Percentiles rank a stretch among this genome's conserved stretches.
phyloP scores from a whole-genome alignment of 2,888 invertebrate genomes.

The Ophioninae sp. region DNA sequence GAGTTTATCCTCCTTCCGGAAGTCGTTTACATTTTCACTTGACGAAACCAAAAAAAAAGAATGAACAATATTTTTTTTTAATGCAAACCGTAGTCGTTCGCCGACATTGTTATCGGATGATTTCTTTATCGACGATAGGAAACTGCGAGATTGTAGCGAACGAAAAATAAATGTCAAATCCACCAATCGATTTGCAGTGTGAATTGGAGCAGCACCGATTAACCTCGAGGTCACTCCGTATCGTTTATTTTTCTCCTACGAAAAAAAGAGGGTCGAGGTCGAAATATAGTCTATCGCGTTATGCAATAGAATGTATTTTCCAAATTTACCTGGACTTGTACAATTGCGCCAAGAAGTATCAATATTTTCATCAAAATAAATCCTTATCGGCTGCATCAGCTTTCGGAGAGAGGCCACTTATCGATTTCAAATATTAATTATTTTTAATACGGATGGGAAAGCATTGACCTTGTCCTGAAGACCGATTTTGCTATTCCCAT shows the following conservation, averaged over 20 bases:
- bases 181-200: constrained; percentile 8
- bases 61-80: not conserved
- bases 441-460: constrained; percentile 18
- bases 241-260: constrained; percentile 22
- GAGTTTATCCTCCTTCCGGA: not conserved
- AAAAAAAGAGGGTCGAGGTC: constrained; percentile 50
- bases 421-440: constrained; percentile 4
- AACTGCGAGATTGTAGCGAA: constrained; percentile 12
- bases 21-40: not conserved
- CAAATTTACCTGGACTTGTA: not conserved
- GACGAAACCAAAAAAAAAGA: too few relatives aligned
- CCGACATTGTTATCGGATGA: not conserved
- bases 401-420: constrained; percentile 16
- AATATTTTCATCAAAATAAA: not conserved
- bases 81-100: not conserved
- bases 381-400: not conserved
- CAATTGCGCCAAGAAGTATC: not conserved
- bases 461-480: constrained; percentile 57
- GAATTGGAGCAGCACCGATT: constrained; percentile 45
- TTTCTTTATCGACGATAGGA: not conserved
- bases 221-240: constrained; percentile 31
- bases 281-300: not conserved
- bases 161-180: constrained; percentile 10
- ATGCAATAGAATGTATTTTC: not conserved
- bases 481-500: constrained; percentile 32